Base-by-base conservation (phyloP, 2,888 invertebrate species). In the Cerceris ruficornis region DNA sequence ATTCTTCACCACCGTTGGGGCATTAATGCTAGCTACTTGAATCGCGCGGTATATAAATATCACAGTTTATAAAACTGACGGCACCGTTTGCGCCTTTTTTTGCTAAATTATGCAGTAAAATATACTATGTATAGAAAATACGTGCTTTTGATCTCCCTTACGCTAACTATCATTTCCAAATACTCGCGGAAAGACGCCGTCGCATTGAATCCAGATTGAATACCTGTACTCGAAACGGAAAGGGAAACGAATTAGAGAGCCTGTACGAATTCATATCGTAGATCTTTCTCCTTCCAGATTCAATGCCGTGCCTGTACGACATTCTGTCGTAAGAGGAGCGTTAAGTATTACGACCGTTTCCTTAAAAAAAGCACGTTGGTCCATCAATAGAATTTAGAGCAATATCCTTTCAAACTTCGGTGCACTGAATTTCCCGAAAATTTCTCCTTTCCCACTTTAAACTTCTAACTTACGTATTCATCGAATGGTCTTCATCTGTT, bases 11-110 rank as follows among this genome's bases (percentile, higher is more conserved):
- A 46, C 46, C 13, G 28, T 13, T 46, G 13, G 8, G 8, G 46
- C 5, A 46, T 46, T 46, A 46, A 46, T 28, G 13, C 8, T 76
- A 74, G 50, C 67, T 76, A 76, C 54, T 71, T 52, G 43, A 28
- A 62, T 71, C 65, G 59, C 46, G 46, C 66, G 59, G 77, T 83
- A 86, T 86, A 88, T 86, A 91, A 90, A 91, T 92, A 92, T 92
- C 91, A 92, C 91, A 92, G 91, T 91, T 91, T 89, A 88, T 85
- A 90, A 90, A 90, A 90, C 90, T 90, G 90, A 88, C 86, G 85
- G 83, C 85, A 78, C 46, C 58, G 61, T 77, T 64, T 41, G 75
- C 80, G 79, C 77, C 70, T 81, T 82, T 54, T n/a, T 54, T 28
- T 28, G 28, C 28, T 28, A 28, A 28, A 28, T 28, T 28, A 28